Evolutionary conservation across 2,797 vertebrate genomes (phyloP).

Genomic region (Poeciliopsis infans): DNA sequence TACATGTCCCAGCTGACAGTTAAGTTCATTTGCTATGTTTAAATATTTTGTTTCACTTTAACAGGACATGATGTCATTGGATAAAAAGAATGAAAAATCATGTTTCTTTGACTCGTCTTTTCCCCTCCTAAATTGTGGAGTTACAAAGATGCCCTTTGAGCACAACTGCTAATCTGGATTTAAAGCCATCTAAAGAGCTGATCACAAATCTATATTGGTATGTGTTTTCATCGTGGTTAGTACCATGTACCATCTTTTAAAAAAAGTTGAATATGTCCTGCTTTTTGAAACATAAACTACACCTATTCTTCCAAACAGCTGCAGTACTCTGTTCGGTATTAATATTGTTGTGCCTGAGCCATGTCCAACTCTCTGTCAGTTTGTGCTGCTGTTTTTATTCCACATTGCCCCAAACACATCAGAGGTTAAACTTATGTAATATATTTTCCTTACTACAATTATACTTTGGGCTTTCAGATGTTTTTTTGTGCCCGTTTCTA

Average conservation of each 20-base stretch:
- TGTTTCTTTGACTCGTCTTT: constrained; percentile 47
- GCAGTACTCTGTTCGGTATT: constrained; percentile 16
- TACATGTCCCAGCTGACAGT: constrained; percentile 47
- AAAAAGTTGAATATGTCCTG: constrained; percentile 2
- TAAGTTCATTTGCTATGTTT: constrained; percentile 68
- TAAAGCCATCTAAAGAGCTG: constrained; percentile 15
- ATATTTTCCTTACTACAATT: constrained; percentile 76
- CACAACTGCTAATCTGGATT: constrained; percentile 45
- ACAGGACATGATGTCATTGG: constrained; percentile 73
- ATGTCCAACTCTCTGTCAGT: constrained; percentile 54
- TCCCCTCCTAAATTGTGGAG: constrained; percentile 28
- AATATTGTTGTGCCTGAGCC: constrained; percentile 51
- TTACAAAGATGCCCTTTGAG: constrained; percentile 22
- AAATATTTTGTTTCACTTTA: constrained; percentile 71
- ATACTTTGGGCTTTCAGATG: constrained; percentile 59
- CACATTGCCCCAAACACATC: constrained; percentile 64
- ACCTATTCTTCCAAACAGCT: constrained; percentile 10
- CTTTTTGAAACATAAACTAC: constrained; percentile 3
- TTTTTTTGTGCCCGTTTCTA: constrained; percentile 64
- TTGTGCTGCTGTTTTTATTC: constrained; percentile 64
- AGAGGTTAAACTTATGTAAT: constrained; percentile 68
- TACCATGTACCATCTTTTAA: constrained; percentile 10
- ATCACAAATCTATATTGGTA: constrained; percentile 18
- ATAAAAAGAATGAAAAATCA: constrained; percentile 46
- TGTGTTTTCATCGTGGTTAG: constrained; percentile 4